A percentile compares a stretch with the other conserved stretches of the same genome.
Evolutionary conservation across 2,797 vertebrate species (phyloP).

Genomic region (Enteromius unitaeniatus): DNA sequence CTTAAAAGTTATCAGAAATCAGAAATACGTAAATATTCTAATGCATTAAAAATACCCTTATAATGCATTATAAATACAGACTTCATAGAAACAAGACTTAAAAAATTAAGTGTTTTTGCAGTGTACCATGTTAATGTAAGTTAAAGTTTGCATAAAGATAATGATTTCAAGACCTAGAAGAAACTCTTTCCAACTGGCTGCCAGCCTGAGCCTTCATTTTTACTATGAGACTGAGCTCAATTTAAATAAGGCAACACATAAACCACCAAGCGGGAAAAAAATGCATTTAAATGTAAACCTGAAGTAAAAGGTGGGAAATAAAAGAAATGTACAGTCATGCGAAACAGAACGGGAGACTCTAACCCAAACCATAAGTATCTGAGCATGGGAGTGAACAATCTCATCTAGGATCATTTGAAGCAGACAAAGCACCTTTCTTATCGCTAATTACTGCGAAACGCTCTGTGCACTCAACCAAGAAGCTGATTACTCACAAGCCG

Average conservation of each 20-base stretch:
- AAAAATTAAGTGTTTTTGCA: too few relatives aligned
- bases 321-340: constrained; percentile 8
- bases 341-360: neutral
- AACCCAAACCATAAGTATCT: neutral
- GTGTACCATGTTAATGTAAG: neutral
- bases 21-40: too few relatives aligned
- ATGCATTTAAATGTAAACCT: neutral
- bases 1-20: too few relatives aligned
- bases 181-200: constrained; percentile 25
- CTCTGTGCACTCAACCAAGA: constrained; percentile 68
- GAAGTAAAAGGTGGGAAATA: constrained; percentile 14
- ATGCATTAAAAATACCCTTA: too few relatives aligned
- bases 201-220: neutral
- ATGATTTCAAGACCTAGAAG: constrained; percentile 6
- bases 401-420: constrained; percentile 62
- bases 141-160: constrained; percentile 29
- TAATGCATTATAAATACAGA: too few relatives aligned
- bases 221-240: neutral
- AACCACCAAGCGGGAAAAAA: neutral
- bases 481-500: constrained; percentile 74
- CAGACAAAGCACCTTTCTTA: constrained; percentile 79
- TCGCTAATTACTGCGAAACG: constrained; percentile 77
- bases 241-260: constrained; percentile 9
- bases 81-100: too few relatives aligned
- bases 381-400: constrained; percentile 57